Conservation (phyloP, 2,113 vertebrate genomes). For the Apodemus speciosus region DNA sequence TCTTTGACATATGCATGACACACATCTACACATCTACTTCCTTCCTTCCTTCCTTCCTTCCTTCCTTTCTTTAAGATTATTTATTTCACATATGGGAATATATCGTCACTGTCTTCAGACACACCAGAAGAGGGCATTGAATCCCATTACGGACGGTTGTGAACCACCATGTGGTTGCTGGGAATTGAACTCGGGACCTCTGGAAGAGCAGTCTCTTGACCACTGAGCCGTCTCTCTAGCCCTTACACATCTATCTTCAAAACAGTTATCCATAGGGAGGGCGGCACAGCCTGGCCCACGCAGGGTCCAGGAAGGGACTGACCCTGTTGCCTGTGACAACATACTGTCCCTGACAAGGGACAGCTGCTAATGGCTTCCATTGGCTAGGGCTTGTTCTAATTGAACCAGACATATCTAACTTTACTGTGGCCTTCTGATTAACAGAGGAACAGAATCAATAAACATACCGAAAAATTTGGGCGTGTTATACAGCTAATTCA, state of each 20-base stretch:
- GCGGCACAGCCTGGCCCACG: background rate
- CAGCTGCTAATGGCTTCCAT: conserved; percentile 61
- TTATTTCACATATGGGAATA: no score
- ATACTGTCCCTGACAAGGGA: conserved; percentile 61
- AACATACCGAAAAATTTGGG: conserved; percentile 82
- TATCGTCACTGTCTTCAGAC: no score
- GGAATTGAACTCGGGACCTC: no score
- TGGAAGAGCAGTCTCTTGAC: no score
- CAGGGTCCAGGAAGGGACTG: background rate
- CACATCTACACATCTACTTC: background rate
- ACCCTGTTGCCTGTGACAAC: background rate
- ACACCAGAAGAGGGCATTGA: no score
- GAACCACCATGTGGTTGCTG: no score
- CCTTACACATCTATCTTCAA: background rate
- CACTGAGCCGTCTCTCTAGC: no score
- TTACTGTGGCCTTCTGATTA: conserved; percentile 83
- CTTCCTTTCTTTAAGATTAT: no score
- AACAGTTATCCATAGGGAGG: background rate
- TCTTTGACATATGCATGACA: background rate
- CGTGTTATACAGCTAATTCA: conserved; percentile 83
- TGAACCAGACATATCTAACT: conserved; percentile 70
- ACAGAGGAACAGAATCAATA: conserved; percentile 83
- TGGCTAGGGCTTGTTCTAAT: conserved; percentile 76
- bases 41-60: no score
- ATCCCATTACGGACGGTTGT: no score